Evolutionary conservation across 2,888 invertebrate species (phyloP).

Genomic region (Desoria tigrina): DNA sequence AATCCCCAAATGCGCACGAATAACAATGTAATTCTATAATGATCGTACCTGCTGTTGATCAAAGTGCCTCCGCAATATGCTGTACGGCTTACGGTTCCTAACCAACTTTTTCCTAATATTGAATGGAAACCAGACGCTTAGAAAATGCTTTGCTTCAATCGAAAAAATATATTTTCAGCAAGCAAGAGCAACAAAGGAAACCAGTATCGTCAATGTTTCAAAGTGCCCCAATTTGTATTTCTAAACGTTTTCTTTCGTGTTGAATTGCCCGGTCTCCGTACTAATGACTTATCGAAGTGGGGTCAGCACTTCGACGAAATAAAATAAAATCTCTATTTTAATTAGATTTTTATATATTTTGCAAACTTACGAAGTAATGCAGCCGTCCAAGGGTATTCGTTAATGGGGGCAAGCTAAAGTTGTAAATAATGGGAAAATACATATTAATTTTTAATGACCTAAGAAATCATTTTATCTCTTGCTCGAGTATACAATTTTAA

Average conservation of each 20-base stretch:
- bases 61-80: constrained; percentile 40
- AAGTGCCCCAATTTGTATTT: no score
- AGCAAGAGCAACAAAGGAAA: background rate
- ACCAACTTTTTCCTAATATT: constrained; percentile 37
- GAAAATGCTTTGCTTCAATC: no score
- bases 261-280: no score
- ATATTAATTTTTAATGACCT: no score
- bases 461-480: no score
- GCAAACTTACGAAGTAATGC: constrained; percentile 30
- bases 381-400: constrained; percentile 50
- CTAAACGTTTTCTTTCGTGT: no score
- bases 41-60: constrained; percentile 43
- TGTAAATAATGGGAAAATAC: background rate
- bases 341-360: no score
- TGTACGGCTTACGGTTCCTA: constrained; percentile 32
- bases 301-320: no score
- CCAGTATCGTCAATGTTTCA: background rate
- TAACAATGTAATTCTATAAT: no score
- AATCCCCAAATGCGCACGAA: no score
- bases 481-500: constrained; percentile 11
- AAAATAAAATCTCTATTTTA: no score
- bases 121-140: constrained; percentile 24
- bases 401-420: constrained; percentile 41
- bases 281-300: no score
- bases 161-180: background rate